Base-by-base conservation (phyloP, 2,113 vertebrate species). In the Crotalus viridis region DNA sequence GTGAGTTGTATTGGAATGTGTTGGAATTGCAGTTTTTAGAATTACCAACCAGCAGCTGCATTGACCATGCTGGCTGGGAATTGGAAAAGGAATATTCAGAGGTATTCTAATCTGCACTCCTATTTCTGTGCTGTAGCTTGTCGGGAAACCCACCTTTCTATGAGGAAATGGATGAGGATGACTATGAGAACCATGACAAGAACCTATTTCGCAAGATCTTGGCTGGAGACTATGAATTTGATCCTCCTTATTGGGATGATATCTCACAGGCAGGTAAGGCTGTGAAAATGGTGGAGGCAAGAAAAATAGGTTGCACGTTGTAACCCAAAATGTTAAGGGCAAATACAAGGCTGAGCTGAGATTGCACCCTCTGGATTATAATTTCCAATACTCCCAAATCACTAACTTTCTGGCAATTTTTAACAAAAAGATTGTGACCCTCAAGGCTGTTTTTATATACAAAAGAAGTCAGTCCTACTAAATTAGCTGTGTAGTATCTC, bases 101-200 rank as follows among this genome's bases (percentile, higher is more conserved):
- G 46, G 48, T 43, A 39, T 46, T 46, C 57, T 61, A 33, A 54
- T 89, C 15, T 51, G 13, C 61, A 22, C 52, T 26, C 4, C 39
- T 48, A 12, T 54, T 33, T 10, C n/a, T 90, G 13, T 28, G n/a
- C 17, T 43, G n/a, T 91, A 99, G 99, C 93, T 98, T 99, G 95
- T 99, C 99, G 39, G 99, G 99, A 86, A 99, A 99, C 93, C 99
- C 99, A 51, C 99, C 99, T 3, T 99, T 99, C 97, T 99, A 99
- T 0, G 99, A 99, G 92, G 99, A 99, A 97, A 97, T 98, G 0
- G 99, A 99, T 0, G 99, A 99, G 28, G 99, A 99, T 13, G 99
- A 99, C 93, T 99, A 99, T 0, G 99, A 99, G 97, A 99, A 99
- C 96, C 99, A 99, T 0, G 99, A 99, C 96, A 99, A 99, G 97